Evolutionary conservation across 2,797 vertebrate genomes (phyloP), one percentile per base, ranked within the genome.

Genomic region (Cyprinodon diabolis): DNA sequence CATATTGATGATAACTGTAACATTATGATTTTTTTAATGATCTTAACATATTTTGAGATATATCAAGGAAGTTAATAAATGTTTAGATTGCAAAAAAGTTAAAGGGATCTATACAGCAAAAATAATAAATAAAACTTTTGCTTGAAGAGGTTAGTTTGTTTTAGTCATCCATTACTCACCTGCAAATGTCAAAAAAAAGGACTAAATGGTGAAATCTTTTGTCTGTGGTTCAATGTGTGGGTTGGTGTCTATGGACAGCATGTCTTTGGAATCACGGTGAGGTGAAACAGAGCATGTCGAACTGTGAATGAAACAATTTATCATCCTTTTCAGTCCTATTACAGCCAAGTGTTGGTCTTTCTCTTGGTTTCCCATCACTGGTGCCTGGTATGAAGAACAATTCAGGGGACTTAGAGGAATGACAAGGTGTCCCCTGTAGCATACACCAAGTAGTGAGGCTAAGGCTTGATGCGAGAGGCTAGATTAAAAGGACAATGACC

Each of bases 251-350:
- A 49, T 74, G 74, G 86, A 86, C 84, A 76, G 84, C 82, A 69
- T 68, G 69, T 88, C 80, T 87, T 80, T 74, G 80, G 72, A 80
- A 75, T 83, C 82, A 80, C 66, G 78, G 79, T 71, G 81, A 60
- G 76, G 85, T 54, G 77, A 89, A 90, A 86, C 57, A 84, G 90
- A 92, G 89, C 85, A 60, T 83, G 88, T 89, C 85, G 2, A 78
- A 69, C 71, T 68, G 86, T 77, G 88, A 91, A 91, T 86, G 82
- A 86, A 76, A 80, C 84, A 6, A 88, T 93, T 75, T 86, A 89
- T 92, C 90, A 91, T 89, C 74, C 77, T 89, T 87, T 87, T 89
- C 84, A 45, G 72, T 87, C 84, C 84, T 69, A 91, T 91, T 87
- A 89, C 81, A 80, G 75, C 75, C 56, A 71, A 76, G 74, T 80